Evolutionary conservation across 2,113 vertebrate species (phyloP), one percentile per base, ranked within the genome.

Genomic region (Megaceryle torquata): DNA sequence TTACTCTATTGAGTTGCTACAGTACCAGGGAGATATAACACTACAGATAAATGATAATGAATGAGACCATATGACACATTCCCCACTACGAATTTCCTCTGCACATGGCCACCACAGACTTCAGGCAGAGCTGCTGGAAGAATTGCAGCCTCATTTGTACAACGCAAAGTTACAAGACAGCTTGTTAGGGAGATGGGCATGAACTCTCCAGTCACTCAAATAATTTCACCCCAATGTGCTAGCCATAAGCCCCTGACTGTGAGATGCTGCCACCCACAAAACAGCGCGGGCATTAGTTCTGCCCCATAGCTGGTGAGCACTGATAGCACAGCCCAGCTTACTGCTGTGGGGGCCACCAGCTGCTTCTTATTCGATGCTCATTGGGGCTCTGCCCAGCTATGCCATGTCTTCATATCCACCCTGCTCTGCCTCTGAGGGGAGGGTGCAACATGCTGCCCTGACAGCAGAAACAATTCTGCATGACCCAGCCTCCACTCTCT

Each of bases 351-450:
- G 33, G 65, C 19, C 61, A 75, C 44, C 74, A 65, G 31, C 84
- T 87, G 81, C 37, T 71, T 70, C 69, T 51, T 63, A 33, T 25
- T 50, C 16, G 1, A 2, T 16, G 46, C 31, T 46, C 41, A 31
- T 37, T 0, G 0, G 8, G n/a, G 31, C 8, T 22, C 65, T 1
- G 0, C 48, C 5, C 2, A n/a, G 9, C 39, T 31, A 21, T 0
- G 0, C 57, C 76, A 15, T 11, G 54, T 54, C 82, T 82, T 39
- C 63, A 20, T 26, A 50, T 24, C 22, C 29, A 70, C 7, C 17
- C 53, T 53, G 53, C 44, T 80, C 43, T 72, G 61, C 24, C 50
- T 22, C 8, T 2, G 1, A 35, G 5, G 15, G 9, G 28, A 71
- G 35, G 22, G 29, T 4, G 5, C 39, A 82, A 39, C 31, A 11